Evolutionary conservation across 30 jellyfish, hydroid and myxozoan species (phyloP).

Genomic region (Turritopsis rubra): DNA sequence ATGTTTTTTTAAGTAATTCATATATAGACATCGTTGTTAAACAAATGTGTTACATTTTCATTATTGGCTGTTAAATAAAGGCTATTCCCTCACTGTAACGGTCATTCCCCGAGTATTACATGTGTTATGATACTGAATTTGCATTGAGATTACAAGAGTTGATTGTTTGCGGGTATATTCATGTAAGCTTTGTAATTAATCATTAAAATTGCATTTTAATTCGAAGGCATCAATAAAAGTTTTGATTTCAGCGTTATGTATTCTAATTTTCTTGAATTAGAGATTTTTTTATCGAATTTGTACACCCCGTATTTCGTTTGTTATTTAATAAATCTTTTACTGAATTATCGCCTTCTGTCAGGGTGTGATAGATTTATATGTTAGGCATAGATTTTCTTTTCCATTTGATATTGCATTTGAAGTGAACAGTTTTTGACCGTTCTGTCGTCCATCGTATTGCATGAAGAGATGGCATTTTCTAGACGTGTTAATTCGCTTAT

Average conservation of each 20-base stretch:
- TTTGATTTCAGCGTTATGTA: neutral
- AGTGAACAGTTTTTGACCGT: too few relatives aligned
- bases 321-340: neutral
- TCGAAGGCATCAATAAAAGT: neutral
- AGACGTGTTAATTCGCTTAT: neutral
- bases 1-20: too few relatives aligned
- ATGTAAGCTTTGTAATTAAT: neutral
- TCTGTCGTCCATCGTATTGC: neutral
- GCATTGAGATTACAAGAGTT: neutral
- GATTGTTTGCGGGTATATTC: neutral
- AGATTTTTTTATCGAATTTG: neutral
- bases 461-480: neutral
- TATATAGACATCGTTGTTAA: too few relatives aligned
- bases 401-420: too few relatives aligned
- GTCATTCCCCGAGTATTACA: neutral
- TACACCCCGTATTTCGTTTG: neutral
- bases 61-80: neutral
- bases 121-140: neutral
- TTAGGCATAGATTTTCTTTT: neutral
- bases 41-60: neutral
- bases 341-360: neutral
- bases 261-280: neutral
- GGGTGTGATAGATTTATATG: neutral
- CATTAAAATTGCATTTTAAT: neutral
- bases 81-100: neutral